Evolutionary conservation across 2,113 vertebrate genomes (phyloP).

Genomic region (Porphyrio hochstetteri): DNA sequence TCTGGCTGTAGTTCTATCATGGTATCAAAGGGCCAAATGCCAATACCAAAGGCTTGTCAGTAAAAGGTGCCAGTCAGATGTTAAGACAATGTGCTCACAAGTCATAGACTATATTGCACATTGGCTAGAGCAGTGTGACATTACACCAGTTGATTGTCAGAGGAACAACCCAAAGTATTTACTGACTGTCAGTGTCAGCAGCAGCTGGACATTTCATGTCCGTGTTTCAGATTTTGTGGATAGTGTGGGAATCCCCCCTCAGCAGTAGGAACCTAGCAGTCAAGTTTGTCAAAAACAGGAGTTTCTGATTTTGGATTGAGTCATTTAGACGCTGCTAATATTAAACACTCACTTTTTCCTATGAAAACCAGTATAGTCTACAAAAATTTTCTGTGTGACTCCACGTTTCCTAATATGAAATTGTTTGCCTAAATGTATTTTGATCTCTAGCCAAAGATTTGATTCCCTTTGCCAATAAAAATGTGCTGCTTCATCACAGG

Average conservation of each 20-base stretch:
- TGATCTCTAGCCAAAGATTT: background rate
- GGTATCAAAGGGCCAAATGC: background rate
- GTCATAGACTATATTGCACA: background rate
- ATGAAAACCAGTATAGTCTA: background rate
- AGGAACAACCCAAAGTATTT: background rate
- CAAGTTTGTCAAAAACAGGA: background rate
- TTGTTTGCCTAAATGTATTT: background rate
- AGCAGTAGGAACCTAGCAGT: background rate
- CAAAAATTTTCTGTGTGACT: background rate
- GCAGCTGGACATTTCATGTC: background rate
- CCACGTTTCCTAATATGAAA: background rate
- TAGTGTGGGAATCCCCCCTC: background rate
- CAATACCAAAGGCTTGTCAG: background rate
- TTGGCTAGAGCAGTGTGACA: background rate
- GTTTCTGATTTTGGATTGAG: background rate
- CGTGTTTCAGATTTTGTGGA: background rate
- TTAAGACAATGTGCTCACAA: background rate
- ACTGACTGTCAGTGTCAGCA: background rate
- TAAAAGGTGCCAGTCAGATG: background rate
- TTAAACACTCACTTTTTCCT: background rate
- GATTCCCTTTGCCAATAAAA: background rate
- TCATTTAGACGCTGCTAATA: background rate
- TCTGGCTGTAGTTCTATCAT: background rate
- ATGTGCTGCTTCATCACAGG: background rate
- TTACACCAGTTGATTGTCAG: background rate